Conservation (phyloP, 1,140 invertebrate genomes). For the Notospermus geniculatus region DNA sequence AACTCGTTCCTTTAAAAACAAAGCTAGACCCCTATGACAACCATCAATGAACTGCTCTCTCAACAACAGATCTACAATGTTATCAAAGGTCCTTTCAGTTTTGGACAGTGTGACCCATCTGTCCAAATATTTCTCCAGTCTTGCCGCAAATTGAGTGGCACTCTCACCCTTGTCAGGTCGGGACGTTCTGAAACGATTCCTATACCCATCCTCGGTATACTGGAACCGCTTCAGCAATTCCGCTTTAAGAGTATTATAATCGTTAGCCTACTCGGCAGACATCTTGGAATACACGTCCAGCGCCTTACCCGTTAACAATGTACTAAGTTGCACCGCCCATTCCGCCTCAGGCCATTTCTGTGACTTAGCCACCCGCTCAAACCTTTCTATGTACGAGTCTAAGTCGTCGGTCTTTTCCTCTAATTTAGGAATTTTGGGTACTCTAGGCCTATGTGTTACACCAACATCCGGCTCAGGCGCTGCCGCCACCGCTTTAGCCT, state of each 20-base stretch:
- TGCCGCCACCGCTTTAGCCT: too few relatives aligned
- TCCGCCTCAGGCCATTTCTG: slow-evolving; percentile 14
- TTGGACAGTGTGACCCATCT: not conserved
- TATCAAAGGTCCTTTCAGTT: not conserved
- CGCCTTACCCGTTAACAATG: slow-evolving; percentile 22
- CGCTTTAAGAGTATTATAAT: slow-evolving; percentile 24
- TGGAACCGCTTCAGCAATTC: slow-evolving; percentile 26
- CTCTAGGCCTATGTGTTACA: not conserved
- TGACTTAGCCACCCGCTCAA: slow-evolving; percentile 19
- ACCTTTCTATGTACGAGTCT: slow-evolving; percentile 17
- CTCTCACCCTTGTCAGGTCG: slow-evolving; percentile 23
- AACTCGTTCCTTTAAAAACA: slow-evolving; percentile 1
- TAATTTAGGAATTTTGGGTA: slow-evolving; percentile 15
- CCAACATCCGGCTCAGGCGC: too few relatives aligned
- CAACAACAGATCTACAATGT: not conserved
- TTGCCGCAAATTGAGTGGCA: not conserved
- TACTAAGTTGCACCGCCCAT: slow-evolving; percentile 22
- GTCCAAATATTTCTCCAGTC: not conserved
- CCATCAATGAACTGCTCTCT: slow-evolving; percentile 2
- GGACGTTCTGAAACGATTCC: slow-evolving; percentile 1
- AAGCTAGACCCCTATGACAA: not conserved
- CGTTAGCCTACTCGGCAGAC: slow-evolving; percentile 14
- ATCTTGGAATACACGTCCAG: slow-evolving; percentile 26
- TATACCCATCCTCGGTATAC: slow-evolving; percentile 24
- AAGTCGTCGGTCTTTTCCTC: slow-evolving; percentile 27